phyloP scores from a whole-genome alignment of 2,888 invertebrate species.

The Prosapia bicincta region DNA sequence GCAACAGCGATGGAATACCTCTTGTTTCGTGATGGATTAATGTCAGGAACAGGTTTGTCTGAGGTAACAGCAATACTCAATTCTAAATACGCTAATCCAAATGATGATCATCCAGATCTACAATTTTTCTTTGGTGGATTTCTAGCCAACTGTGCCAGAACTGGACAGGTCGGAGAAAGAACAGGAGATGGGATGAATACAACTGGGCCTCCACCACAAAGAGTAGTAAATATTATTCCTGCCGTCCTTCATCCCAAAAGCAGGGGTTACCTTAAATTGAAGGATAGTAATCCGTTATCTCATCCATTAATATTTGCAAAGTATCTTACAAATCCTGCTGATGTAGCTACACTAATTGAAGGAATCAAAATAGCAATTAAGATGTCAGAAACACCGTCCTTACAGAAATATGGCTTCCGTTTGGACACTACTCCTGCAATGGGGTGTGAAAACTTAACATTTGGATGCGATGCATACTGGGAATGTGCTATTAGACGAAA shows the following conservation, averaged over 20 bases:
- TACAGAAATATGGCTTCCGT: conserved; percentile 64
- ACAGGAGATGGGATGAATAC: conserved; percentile 55
- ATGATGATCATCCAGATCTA: conserved; percentile 75
- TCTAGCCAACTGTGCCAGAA: conserved; percentile 79
- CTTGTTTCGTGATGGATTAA: conserved; percentile 80
- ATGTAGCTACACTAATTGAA: conserved; percentile 74
- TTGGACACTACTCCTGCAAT: conserved; percentile 67
- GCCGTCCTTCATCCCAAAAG: conserved; percentile 84
- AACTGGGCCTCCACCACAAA: conserved; percentile 37
- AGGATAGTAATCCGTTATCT: conserved; percentile 71
- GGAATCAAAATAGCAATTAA: conserved; percentile 76
- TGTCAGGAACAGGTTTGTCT: conserved; percentile 85
- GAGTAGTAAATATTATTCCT: conserved; percentile 72
- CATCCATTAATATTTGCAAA: conserved; percentile 84
- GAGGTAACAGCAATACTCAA: conserved; percentile 84
- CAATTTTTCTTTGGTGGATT: conserved; percentile 86
- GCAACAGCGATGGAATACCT: conserved; percentile 89
- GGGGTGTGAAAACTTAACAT: conserved; percentile 71
- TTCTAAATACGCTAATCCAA: conserved; percentile 70
- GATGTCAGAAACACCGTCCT: conserved; percentile 65
- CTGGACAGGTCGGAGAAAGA: conserved; percentile 80
- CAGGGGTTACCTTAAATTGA: conserved; percentile 70
- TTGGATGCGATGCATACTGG: conserved; percentile 64
- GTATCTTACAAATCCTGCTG: conserved; percentile 72
- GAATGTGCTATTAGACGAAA: conserved; percentile 56